Base-by-base conservation (phyloP, 2,888 invertebrate genomes). In the Pegoplata infirma region DNA sequence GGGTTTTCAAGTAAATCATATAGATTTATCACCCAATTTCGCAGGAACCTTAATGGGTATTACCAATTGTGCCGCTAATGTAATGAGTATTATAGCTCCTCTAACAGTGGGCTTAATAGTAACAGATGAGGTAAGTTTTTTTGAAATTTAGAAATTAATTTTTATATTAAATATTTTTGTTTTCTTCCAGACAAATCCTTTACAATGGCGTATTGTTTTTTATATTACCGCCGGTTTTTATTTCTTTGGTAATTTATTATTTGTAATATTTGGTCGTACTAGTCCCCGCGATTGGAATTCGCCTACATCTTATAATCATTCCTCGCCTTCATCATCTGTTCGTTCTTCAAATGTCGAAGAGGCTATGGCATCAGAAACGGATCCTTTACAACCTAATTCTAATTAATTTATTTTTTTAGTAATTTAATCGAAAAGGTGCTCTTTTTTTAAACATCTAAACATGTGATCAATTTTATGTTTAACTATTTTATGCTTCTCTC, bases 161-260 rank as follows among this genome's bases (percentile, higher is more conserved):
- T n/a, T n/a, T n/a, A n/a, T 46, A 47, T 73, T 61, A 12, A 79
- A 76, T 56, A 84, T 82, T 81, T 80, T 81, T 21, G 23, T 67
- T 46, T 3, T 49, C 46, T 90, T 87, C 17, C 89, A 95, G 94
- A 90, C 88, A 12, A 90, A 93, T 82, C 91, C 92, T 0, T 80
- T 85, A 1, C 93, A 94, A 85, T 96, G 96, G 96, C 91, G 92
- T 59, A 92, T 92, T 68, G 93, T 95, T 12, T 96, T 96, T 88
- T 93, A 93, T 86, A 90, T 94, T 6, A 92, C 95, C 0, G 92
- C 94, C 0, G 92, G 90, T n/a, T 90, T 95, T 19, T 95, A 95
- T 85, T 91, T 94, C 77, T 86, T 92, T 58, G 93, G 94, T 8
- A 94, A 94, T 85, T 86, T 93, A 23, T 90, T 94, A 81, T 96